Evolutionary conservation across 2,888 invertebrate species (phyloP).

Genomic region (Pristionchus arcanus): DNA sequence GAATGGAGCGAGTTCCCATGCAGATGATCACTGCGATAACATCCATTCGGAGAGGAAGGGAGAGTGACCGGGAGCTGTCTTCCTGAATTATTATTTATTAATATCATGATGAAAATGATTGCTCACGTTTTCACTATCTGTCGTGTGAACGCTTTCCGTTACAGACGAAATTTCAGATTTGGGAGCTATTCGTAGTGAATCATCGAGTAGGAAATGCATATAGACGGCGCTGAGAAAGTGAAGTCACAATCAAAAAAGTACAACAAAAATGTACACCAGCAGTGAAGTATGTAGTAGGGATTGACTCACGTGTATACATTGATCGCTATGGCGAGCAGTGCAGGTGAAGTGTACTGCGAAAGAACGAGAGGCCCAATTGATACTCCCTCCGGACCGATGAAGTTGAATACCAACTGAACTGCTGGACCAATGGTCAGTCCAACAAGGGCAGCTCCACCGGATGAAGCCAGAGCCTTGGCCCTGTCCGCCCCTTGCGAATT

Average conservation of each 20-base stretch:
- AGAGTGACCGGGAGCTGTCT: neutral
- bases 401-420: slow-evolving; percentile 61
- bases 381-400: slow-evolving; percentile 63
- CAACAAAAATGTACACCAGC: too few species aligned
- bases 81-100: neutral
- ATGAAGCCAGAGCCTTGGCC: slow-evolving; percentile 63
- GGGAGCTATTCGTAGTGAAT: slow-evolving; percentile 32
- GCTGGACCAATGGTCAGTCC: slow-evolving; percentile 66
- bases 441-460: slow-evolving; percentile 65
- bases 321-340: slow-evolving; percentile 62
- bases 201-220: slow-evolving; percentile 58
- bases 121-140: slow-evolving; percentile 56
- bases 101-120: too few species aligned
- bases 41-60: slow-evolving; percentile 57
- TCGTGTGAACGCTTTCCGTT: slow-evolving; percentile 36
- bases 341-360: slow-evolving; percentile 67
- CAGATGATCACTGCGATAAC: slow-evolving; percentile 67
- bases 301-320: slow-evolving; percentile 59
- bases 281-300: too few species aligned
- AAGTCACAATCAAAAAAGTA: neutral
- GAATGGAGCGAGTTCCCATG: slow-evolving; percentile 60
- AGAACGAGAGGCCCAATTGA: slow-evolving; percentile 60
- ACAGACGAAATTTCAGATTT: neutral
- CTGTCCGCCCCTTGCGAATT: slow-evolving; percentile 60
- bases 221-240: slow-evolving; percentile 53